Base-by-base conservation (phyloP, 2,888 invertebrate species). In the Phragmatobia fuliginosa region DNA sequence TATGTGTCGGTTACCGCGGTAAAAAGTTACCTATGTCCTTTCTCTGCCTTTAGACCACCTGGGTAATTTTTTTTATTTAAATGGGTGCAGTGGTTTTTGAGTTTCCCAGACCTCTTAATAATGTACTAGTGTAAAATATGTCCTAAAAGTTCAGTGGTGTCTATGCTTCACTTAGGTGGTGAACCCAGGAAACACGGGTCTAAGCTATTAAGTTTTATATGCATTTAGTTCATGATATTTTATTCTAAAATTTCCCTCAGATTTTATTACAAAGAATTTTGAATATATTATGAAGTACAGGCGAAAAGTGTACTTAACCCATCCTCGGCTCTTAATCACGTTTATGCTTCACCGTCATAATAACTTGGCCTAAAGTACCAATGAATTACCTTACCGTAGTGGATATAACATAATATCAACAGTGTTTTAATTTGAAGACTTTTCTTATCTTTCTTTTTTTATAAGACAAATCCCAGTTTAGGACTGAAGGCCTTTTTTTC, bases 321-420 rank as follows among this genome's bases (percentile, higher is more conserved):
- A 71, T 58, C 70, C 66, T 65, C 31, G 45, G 41, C 41, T 56
- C 31, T 71, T 74, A 77, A 79, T 77, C 72, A 77, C 60, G 75
- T 77, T 77, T 71, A 66, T 70, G 60, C 60, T 65, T 52, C 68
- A 62, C 49, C 58, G 49, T 66, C 66, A 66, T 73, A 70, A 69
- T 64, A 68, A 70, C 49, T 41, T 58, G 65, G 28, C 52, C 66
- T 63, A 64, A 70, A 70, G 67, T 70, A 49, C 36, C 73, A 69
- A 52, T 16, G 45, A 70, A 74, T 72, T 36, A 52, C 65, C 76
- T 76, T 59, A 76, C 72, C 68, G 68, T 62, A 56, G 56, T 58
- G 65, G 28, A 52, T 49, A 63, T 49, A 69, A 18, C 60, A 62
- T 60, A 18, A 58, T 49, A 7, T 62, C 31, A 14, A n/a, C 28